A percentile compares a stretch with the other conserved stretches of the same genome.
Evolutionary conservation across 2,888 invertebrate species (phyloP).

Genomic region (Epinotia brunnichana): DNA sequence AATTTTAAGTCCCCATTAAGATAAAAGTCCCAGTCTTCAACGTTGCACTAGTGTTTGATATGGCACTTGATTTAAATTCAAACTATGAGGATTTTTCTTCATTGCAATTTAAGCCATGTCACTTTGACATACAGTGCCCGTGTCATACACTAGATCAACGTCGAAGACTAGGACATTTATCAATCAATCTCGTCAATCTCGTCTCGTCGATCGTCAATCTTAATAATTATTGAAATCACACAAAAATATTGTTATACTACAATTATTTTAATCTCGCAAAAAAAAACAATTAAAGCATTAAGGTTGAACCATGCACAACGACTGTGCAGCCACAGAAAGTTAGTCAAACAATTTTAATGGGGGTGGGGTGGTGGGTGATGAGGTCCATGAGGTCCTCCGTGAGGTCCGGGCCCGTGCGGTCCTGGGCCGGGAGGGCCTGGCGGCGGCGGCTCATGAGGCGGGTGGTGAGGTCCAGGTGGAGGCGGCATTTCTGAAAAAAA

Average conservation of each 20-base stretch:
- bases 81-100: too few relatives aligned
- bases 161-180: too few relatives aligned
- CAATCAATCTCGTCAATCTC: too few relatives aligned
- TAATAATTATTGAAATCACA: neutral
- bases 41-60: too few relatives aligned
- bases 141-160: too few relatives aligned
- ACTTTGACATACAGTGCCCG: too few relatives aligned
- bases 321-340: neutral
- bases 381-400: conserved; percentile 16
- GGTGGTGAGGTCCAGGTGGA: conserved; percentile 46
- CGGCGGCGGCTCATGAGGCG: conserved; percentile 40
- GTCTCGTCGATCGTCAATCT: too few relatives aligned
- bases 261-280: neutral
- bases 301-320: neutral
- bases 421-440: conserved; percentile 15
- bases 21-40: too few relatives aligned
- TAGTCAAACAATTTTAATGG: neutral
- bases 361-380: conserved; percentile 38
- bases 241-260: neutral
- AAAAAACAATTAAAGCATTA: neutral
- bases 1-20: too few relatives aligned
- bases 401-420: conserved; percentile 8
- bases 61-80: too few relatives aligned
- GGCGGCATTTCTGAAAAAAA: conserved; percentile 54
- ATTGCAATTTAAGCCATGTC: too few relatives aligned